Evolutionary conservation across 2,113 vertebrate species (phyloP), one percentile per base, ranked within the genome.

Genomic region (Mesembrinibis cayennensis): DNA sequence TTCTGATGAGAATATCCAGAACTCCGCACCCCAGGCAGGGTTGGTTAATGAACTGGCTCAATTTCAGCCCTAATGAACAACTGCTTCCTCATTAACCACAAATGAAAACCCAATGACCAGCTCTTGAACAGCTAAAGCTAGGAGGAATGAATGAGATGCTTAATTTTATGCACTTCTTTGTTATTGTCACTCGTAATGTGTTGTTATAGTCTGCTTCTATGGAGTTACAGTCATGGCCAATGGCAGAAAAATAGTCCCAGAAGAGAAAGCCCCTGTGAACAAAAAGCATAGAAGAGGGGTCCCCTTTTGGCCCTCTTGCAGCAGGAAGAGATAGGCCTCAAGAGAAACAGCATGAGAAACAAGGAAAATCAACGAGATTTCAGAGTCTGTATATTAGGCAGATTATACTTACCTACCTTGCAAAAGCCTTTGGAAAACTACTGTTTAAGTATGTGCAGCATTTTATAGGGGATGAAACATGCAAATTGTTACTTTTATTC

Each of bases 51-150:
- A 89, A 79, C 3, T 16, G 29, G 20, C 18, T 53, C 58, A 10
- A 3, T 55, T 83, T 92, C 65, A 81, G 55, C 44, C 69, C n/a
- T 87, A 47, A 62, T 15, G 52, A 87, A 27, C 22, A 61, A 87
- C 10, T 13, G 4, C 20, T 81, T 78, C 59, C 47, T 67, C 38
- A 34, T 78, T 66, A 92, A 45, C 27, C 42, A 38, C 16, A 66
- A 72, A 81, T 0, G 1, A 67, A 93, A 49, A 16, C 42, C 17
- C 0, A 0, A 38, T 32, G 53, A 73, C 17, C 44, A 71, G 3
- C 10, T 80, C 40, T 69, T 79, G 27, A 69, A 52, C 45, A 77
- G 30, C 53, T 61, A 73, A 80, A 86, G 36, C 34, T 36, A 56
- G 29, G 19, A 87, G 55, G 25, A 92, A 81, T 70, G 3, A 86